phyloP scores from a whole-genome alignment of 2,797 vertebrate genomes.

The Ispidina picta region DNA sequence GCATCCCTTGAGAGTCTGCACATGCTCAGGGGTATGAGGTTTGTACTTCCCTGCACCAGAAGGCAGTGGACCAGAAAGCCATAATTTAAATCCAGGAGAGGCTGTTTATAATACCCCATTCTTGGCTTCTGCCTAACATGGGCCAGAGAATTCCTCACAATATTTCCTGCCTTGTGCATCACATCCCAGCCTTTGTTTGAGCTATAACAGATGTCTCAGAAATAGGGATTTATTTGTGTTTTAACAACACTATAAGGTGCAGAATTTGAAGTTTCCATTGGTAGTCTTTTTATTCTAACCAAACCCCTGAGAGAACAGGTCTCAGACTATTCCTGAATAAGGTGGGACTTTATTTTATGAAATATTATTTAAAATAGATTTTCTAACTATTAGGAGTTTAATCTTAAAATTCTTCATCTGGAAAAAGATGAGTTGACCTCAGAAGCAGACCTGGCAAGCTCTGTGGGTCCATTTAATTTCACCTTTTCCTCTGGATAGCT shows the following conservation, averaged over 20 bases:
- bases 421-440: background rate
- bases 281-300: background rate
- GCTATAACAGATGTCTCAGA: background rate
- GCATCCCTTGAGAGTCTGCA: background rate
- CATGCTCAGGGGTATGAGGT: background rate
- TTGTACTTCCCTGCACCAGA: background rate
- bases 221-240: background rate
- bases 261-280: background rate
- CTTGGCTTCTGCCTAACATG: background rate
- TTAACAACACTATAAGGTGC: background rate
- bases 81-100: background rate
- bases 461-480: background rate
- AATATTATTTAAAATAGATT: background rate
- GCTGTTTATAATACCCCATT: background rate
- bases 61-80: background rate
- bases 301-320: background rate
- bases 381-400: background rate
- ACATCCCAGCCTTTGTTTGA: background rate
- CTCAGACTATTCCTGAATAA: background rate
- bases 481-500: background rate
- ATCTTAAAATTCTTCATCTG: background rate
- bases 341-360: background rate
- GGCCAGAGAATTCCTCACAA: background rate
- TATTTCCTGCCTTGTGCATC: background rate
- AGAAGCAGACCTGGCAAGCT: background rate